Evolutionary conservation across 2,797 vertebrate species (phyloP).

Genomic region (Acrossocheilus wenchowensis): DNA sequence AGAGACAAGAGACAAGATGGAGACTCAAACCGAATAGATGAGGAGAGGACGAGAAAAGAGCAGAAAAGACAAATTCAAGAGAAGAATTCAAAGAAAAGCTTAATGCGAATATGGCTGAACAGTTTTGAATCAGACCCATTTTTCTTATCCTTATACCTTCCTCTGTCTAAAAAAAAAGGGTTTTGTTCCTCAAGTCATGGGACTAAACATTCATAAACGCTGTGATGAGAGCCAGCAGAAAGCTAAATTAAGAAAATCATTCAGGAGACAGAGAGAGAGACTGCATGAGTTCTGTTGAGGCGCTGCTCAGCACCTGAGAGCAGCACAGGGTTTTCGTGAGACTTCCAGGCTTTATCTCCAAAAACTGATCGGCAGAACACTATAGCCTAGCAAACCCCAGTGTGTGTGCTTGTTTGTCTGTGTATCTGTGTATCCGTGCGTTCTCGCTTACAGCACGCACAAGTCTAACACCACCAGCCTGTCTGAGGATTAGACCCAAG

Average conservation of each 20-base stretch:
- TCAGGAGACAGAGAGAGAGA: slow-evolving; percentile 41
- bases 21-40: background rate
- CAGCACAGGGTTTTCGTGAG: slow-evolving; percentile 3
- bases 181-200: background rate
- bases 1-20: too few relatives aligned
- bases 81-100: background rate
- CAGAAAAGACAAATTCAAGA: background rate
- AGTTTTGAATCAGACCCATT: background rate
- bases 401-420: slow-evolving; percentile 44
- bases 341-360: slow-evolving; percentile 30
- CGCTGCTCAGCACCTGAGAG: slow-evolving; percentile 1
- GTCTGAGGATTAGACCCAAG: slow-evolving; percentile 52
- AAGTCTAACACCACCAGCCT: slow-evolving; percentile 48
- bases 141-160: background rate
- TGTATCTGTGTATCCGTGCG: slow-evolving; percentile 44
- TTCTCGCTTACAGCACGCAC: slow-evolving; percentile 26
- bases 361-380: slow-evolving; percentile 45
- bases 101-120: background rate
- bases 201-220: slow-evolving; percentile 12
- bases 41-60: background rate
- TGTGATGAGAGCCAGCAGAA: slow-evolving; percentile 32
- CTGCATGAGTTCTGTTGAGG: slow-evolving; percentile 42
- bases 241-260: slow-evolving; percentile 7
- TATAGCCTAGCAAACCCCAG: slow-evolving; percentile 43
- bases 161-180: background rate